Base-by-base conservation (phyloP, 2,888 invertebrate genomes). In the Mythimna ferrago region DNA sequence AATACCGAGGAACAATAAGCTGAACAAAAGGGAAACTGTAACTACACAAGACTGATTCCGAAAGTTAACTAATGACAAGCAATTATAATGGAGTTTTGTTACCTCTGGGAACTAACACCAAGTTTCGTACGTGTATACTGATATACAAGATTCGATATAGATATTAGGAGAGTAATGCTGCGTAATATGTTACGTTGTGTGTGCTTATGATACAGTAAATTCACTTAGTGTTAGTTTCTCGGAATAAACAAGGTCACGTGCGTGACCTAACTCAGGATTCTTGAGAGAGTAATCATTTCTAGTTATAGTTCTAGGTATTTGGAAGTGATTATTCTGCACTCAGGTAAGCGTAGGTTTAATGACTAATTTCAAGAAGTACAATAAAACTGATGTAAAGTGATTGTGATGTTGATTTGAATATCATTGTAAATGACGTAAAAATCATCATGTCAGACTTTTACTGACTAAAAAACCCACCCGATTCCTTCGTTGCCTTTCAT, bases 11-110 rank as follows among this genome's bases (percentile, higher is more conserved):
- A 66, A 80, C 78, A 70, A 78, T 82, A 82, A 78, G 63, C 66
- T 26, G 10, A 78, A 78, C 80, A 82, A 73, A 73, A 70, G 67
- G 66, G 65, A 74, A 68, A 44, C 48, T 44, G 57, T 66, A 86
- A 86, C 86, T 87, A 86, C 70, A 77, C 61, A 63, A 72, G 82
- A 88, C 87, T 89, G 87, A 90, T 90, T 90, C 84, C 68, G 74
- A 69, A 90, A 91, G 86, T 89, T 89, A 63, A 74, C 85, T 90
- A 91, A 92, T 91, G 90, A 91, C 87, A 85, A 83, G 84, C 84
- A 91, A 91, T 91, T 91, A 90, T 91, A 90, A 91, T 87, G 85
- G 86, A 91, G 89, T 90, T 89, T 82, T 74, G 85, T 83, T 89
- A 89, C 90, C 91, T 86, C 81, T 85, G 88, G 85, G 81, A 82